A percentile compares a stretch with the other conserved stretches of the same genome.
Conservation (phyloP, 2,888 invertebrate species). For the Augochlorella aurata region DNA sequence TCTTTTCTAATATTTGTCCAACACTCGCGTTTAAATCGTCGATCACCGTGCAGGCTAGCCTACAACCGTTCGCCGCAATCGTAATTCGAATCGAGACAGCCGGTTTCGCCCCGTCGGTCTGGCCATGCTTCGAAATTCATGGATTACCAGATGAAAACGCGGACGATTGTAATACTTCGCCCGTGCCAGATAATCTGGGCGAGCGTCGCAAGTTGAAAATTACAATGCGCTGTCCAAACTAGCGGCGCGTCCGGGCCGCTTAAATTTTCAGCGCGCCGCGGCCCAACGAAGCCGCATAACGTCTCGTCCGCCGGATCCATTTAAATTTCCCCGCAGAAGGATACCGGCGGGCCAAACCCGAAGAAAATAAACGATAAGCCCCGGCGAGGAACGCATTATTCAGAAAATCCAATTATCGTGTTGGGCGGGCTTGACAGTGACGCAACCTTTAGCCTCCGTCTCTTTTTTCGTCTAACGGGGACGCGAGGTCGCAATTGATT, state of each 20-base stretch:
- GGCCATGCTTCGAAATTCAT: neutral
- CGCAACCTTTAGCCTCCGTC: conserved; percentile 27
- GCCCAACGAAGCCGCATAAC: conserved; percentile 1
- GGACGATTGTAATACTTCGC: neutral
- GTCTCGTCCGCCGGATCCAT: neutral
- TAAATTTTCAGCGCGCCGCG: neutral
- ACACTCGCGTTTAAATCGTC: too few species aligned
- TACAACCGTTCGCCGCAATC: neutral
- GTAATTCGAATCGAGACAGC: neutral
- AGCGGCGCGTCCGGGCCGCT: neutral
- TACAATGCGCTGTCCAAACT: neutral
- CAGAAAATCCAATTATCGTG: conserved; percentile 47
- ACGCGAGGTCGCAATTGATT: conserved; percentile 39
- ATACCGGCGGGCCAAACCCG: neutral
- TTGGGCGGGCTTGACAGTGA: conserved; percentile 36
- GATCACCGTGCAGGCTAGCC: too few species aligned
- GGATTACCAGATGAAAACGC: neutral
- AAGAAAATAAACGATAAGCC: conserved; percentile 28
- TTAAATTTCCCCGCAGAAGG: neutral
- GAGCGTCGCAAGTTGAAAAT: neutral
- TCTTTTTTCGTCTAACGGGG: conserved; percentile 29
- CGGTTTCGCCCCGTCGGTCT: neutral
- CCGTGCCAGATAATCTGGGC: neutral
- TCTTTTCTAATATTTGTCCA: too few species aligned
- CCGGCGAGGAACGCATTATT: conserved; percentile 21